These are phyloP conservation scores for Triops longicaudatus DNA, from an alignment of 1,140 invertebrate species.

Conservation along the genomic window DNA sequence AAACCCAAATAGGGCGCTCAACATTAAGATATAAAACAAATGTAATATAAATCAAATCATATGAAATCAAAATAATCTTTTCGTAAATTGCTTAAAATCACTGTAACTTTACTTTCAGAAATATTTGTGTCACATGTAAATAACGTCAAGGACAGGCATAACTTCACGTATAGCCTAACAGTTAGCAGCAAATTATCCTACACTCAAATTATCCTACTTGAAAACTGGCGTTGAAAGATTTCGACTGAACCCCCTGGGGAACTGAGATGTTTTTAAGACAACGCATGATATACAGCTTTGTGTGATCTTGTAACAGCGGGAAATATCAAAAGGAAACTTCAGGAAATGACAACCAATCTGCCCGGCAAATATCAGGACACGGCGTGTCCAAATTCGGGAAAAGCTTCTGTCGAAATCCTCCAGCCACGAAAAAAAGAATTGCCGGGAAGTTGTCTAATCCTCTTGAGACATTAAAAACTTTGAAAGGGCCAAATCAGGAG, in stretches of 20 bases:
- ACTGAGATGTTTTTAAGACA: background rate
- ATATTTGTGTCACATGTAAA: too few relatives aligned
- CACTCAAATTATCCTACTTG: background rate
- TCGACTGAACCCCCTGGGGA: background rate
- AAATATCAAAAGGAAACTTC: background rate
- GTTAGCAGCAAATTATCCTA: background rate
- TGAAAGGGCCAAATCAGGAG: background rate
- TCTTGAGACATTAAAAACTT: background rate
- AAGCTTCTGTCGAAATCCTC: background rate
- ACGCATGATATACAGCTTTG: background rate
- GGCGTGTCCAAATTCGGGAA: background rate
- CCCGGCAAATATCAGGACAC: background rate
- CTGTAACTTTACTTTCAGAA: too few relatives aligned
- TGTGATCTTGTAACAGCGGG: background rate
- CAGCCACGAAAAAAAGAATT: background rate
- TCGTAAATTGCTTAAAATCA: too few relatives aligned
- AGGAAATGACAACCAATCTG: background rate
- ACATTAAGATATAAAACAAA: too few relatives aligned
- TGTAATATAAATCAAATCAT: too few relatives aligned
- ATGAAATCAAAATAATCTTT: too few relatives aligned
- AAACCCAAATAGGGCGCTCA: too few relatives aligned
- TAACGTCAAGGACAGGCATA: too few relatives aligned
- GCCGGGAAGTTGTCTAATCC: background rate
- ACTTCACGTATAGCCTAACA: too few relatives aligned
- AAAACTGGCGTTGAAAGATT: background rate